phyloP scores from a whole-genome alignment of 92 coral and sea anemone genomes.

The Phenganax subtilis region DNA sequence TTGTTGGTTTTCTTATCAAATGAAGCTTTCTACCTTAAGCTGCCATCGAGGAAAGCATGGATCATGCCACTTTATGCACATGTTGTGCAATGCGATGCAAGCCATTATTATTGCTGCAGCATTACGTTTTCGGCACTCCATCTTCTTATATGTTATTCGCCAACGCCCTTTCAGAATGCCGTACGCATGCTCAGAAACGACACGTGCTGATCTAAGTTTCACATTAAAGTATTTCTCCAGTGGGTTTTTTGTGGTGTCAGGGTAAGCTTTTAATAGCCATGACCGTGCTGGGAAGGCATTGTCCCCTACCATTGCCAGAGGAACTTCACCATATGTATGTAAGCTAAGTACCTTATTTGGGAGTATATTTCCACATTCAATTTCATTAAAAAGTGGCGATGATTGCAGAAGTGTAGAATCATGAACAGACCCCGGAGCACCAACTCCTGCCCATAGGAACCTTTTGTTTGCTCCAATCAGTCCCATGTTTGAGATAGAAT shows the following conservation, averaged over 20 bases:
- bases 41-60: conserved; percentile 48
- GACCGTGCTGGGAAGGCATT: conserved; percentile 26
- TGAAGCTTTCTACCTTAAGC: conserved; percentile 34
- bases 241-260: conserved; percentile 25
- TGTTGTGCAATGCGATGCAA: conserved; percentile 46
- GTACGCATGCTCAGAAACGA: conserved; percentile 47
- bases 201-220: conserved; percentile 37
- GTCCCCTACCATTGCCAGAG: conserved; percentile 28
- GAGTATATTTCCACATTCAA: not conserved
- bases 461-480: too few relatives aligned
- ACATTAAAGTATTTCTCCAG: conserved; percentile 21
- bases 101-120: conserved; percentile 37
- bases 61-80: conserved; percentile 45
- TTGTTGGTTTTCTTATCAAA: conserved; percentile 33
- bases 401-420: conserved; percentile 42
- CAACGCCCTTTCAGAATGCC: conserved; percentile 40
- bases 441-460: too few relatives aligned
- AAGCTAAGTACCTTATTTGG: not conserved
- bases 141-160: conserved; percentile 15
- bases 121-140: conserved; percentile 39
- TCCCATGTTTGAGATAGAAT: too few relatives aligned
- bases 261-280: conserved; percentile 29
- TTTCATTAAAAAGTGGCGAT: not conserved
- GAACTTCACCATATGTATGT: conserved; percentile 16
- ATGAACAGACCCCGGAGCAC: not conserved